A percentile compares a stretch with the other conserved stretches of the same genome.
Conservation (phyloP, 2,113 vertebrate genomes). For the Siniperca chuatsi region DNA sequence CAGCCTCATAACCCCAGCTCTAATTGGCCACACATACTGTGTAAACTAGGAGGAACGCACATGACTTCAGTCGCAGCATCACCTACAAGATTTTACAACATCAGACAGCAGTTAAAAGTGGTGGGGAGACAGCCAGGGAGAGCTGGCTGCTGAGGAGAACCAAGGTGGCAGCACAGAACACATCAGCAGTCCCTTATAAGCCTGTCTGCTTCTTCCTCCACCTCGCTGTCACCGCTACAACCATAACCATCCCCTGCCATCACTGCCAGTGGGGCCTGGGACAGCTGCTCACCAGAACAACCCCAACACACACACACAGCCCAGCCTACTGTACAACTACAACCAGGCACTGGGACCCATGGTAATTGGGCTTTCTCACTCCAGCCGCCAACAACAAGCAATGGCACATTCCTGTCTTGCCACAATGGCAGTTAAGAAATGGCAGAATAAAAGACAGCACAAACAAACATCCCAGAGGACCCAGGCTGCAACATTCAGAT, state of each 20-base stretch:
- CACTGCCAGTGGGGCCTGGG: constrained; percentile 67
- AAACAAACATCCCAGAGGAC: constrained; percentile 79
- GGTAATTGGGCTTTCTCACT: constrained; percentile 82
- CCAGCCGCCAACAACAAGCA: constrained; percentile 75
- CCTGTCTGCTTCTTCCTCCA: constrained; percentile 64
- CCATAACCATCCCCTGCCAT: constrained; percentile 65
- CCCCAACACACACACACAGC: constrained; percentile 26
- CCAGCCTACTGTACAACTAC: constrained; percentile 43
- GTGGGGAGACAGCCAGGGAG: constrained; percentile 67
- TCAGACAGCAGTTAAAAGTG: constrained; percentile 76
- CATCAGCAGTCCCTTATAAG: constrained; percentile 69
- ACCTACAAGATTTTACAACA: constrained; percentile 67
- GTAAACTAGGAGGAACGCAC: constrained; percentile 67
- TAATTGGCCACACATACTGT: constrained; percentile 86
- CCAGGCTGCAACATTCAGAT: constrained; percentile 66
- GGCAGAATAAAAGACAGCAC: constrained; percentile 77
- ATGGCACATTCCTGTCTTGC: constrained; percentile 84
- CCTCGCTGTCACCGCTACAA: constrained; percentile 56
- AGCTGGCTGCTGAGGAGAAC: constrained; percentile 60
- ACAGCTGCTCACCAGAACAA: constrained; percentile 81
- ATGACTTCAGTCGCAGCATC: constrained; percentile 54
- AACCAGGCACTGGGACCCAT: constrained; percentile 68
- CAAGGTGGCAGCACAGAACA: constrained; percentile 65
- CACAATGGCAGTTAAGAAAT: constrained; percentile 79
- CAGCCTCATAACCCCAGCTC: constrained; percentile 79